phyloP scores from a whole-genome alignment of 2,888 invertebrate genomes.

The Cotesia congregata region DNA sequence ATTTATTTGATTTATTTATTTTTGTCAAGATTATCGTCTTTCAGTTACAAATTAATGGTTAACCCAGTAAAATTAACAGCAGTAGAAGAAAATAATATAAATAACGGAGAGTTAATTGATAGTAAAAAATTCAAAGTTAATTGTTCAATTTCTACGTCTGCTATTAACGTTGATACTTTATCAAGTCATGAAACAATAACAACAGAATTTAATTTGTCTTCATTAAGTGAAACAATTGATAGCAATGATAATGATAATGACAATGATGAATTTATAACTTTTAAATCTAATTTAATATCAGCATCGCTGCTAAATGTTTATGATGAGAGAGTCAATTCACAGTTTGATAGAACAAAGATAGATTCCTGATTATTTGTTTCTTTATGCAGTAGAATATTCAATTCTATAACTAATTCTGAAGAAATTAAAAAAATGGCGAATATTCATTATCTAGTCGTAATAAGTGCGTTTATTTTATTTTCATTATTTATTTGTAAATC shows the following conservation, averaged over 20 bases:
- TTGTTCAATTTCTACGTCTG: not conserved
- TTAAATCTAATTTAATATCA: not conserved
- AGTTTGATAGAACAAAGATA: not conserved
- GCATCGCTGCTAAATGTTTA: not conserved
- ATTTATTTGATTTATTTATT: slow-evolving; percentile 3
- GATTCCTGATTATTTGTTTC: not conserved
- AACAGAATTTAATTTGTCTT: not conserved
- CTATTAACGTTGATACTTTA: not conserved
- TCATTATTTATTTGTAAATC: not conserved
- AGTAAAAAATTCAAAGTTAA: not conserved
- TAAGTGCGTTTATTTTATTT: slow-evolving; percentile 52
- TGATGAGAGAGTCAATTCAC: not conserved
- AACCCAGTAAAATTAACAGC: slow-evolving; percentile 27
- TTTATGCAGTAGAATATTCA: too few relatives aligned
- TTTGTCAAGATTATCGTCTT: slow-evolving; percentile 28
- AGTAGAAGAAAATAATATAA: not conserved
- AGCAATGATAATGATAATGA: not conserved
- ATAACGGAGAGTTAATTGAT: not conserved
- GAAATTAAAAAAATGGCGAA: slow-evolving; percentile 31
- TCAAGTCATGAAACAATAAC: not conserved
- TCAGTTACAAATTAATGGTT: slow-evolving; percentile 16
- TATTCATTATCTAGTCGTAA: slow-evolving; percentile 48
- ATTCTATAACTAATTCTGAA: not conserved
- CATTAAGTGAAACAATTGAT: not conserved
- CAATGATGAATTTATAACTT: not conserved